Base-by-base conservation (phyloP, 2,113 vertebrate genomes). In the Fregata magnificens region DNA sequence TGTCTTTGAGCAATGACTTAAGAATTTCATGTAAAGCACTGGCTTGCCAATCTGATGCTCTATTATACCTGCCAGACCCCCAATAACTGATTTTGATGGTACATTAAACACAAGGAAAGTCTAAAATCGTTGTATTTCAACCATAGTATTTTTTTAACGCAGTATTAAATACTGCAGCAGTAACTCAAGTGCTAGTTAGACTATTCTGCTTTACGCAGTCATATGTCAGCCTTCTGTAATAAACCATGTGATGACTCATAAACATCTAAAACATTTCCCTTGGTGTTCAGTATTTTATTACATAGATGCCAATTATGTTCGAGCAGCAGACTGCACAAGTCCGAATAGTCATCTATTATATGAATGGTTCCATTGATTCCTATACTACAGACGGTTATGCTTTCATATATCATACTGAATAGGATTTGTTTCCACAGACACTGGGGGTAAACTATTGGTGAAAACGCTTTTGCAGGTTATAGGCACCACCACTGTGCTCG, bases 351-450 rank as follows among this genome's bases (percentile, higher is more conserved):
- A 96, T 95, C 86, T 95, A 63, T 95, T 97, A 93, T 89, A 91
- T 66, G 92, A 97, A 93, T 69, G 87, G 70, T 90, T 89, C 82
- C 86, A 97, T 95, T 96, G 97, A 97, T 97, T 96, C 89, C 82
- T 91, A 71, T 93, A 89, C 92, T 96, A 90, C 72, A 88, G 94
- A 88, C 79, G 15, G 76, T 93, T 97, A 85, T 95, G 85, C 55
- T 82, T 96, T 96, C 95, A 95, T 97, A 94, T 92, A 97, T 98
- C 96, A 94, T 44, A 62, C 55, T 92, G 84, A 96, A 96, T 69
- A 89, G 92, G 80, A 88, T 93, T 94, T 92, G 72, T 89, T 97
- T 93, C 80, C 73, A 90, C 56, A 88, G 94, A 76, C 73, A 49
- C 7, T 36, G 56, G 31, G 71, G 86, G 55, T 96, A 96, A 97